Evolutionary conservation across 1,140 invertebrate species (phyloP).

Genomic region (Sycophila sp.): DNA sequence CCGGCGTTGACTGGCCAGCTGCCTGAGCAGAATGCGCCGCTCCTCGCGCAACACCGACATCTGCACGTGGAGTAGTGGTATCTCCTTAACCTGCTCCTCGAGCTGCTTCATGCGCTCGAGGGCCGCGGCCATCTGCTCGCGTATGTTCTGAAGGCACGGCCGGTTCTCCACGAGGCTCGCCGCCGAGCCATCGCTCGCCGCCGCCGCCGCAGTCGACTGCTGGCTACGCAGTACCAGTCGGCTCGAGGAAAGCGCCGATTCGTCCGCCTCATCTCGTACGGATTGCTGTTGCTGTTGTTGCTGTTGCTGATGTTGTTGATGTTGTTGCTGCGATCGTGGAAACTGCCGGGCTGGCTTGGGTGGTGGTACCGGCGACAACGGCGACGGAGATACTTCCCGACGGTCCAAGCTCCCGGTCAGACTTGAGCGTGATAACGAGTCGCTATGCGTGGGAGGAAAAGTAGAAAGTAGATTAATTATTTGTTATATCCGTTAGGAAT

Average conservation of each 20-base stretch:
- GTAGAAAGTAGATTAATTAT: background rate
- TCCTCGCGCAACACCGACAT: conserved; percentile 79
- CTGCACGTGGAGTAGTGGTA: conserved; percentile 83
- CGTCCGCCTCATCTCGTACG: background rate
- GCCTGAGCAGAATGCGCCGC: conserved; percentile 73
- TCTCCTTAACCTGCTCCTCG: conserved; percentile 85
- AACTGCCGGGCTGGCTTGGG: too few relatives aligned
- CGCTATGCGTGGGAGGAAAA: background rate
- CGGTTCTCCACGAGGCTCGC: conserved; percentile 16
- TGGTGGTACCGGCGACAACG: too few relatives aligned
- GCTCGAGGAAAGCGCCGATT: conserved; percentile 10
- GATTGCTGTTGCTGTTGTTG: background rate
- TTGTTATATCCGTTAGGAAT: too few relatives aligned
- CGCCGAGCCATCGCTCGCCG: too few relatives aligned
- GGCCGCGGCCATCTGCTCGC: conserved; percentile 82
- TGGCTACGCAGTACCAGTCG: conserved; percentile 3
- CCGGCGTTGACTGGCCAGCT: conserved; percentile 77
- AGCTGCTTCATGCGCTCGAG: conserved; percentile 81
- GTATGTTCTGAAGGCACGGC: conserved; percentile 68
- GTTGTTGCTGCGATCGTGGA: too few relatives aligned
- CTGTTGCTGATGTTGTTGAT: conserved; percentile 14
- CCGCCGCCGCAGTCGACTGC: background rate
- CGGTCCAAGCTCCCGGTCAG: too few relatives aligned
- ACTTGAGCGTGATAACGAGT: too few relatives aligned
- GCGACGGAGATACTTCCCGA: too few relatives aligned